Base-by-base conservation (phyloP, 2,797 vertebrate genomes). In the Chelon auratus region DNA sequence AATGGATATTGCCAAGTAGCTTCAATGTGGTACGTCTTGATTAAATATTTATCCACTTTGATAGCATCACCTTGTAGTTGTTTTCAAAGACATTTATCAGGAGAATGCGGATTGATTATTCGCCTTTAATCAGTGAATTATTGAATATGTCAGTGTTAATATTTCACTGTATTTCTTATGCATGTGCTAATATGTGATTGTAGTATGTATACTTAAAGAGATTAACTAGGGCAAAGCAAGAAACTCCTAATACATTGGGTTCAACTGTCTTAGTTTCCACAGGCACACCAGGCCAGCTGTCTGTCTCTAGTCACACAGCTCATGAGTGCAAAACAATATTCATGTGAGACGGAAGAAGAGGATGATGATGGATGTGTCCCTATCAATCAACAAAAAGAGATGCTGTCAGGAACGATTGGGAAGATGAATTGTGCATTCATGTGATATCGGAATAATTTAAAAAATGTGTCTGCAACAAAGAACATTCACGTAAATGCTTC, bases 361-460 rank as follows among this genome's bases (percentile, higher is more conserved):
- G 65, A 50, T 68, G 61, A 83, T 75, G 80, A 83, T 82, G 51
- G 64, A 74, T 80, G 70, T 68, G 66, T 45, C 42, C 20, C 59
- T 39, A 83, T 85, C 76, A 73, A 64, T 86, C 80, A 87, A 70
- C 40, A 66, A 72, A 77, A 81, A 33, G 5, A 33, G 30, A 33
- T 8, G 7, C 7, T 33, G 30, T 33, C 30, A 33, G 30, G 30
- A 33, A 33, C 30, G 6, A 33, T 33, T 33, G 30, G 30, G 30
- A 33, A 33, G 30, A 33, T 33, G 30, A 33, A 33, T 33, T 33
- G 30, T 7, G 30, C 30, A 6, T 33, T 33, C 6, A 33, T 33
- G 30, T 33, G 30, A 33, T 33, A 33, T 33, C 30, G 30, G 30
- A 33, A 33, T 33, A 33, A 33, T 33, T 33, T 33, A 33, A 33